A percentile compares a stretch with the other conserved stretches of the same genome.
These are phyloP conservation scores for Tenebrosternarchus preto DNA, from an alignment of 2,113 vertebrate genomes.

Conservation along the genomic window DNA sequence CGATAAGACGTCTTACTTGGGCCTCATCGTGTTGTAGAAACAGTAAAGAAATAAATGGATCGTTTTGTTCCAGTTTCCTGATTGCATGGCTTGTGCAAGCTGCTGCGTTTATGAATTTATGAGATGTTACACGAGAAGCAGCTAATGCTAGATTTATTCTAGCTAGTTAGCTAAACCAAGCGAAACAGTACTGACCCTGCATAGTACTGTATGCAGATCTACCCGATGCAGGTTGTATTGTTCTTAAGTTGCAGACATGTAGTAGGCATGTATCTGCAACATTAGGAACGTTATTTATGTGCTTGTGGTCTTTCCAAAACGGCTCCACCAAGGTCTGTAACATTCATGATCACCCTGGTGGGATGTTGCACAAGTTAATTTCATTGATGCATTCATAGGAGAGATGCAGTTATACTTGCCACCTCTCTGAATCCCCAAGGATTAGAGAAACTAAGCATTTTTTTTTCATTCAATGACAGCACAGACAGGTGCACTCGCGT, in stretches of 20 bases:
- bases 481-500: too few relatives aligned
- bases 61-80: background rate
- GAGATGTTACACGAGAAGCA: background rate
- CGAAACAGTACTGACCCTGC: background rate
- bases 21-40: too few relatives aligned
- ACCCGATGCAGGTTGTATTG: background rate
- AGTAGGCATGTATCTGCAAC: background rate
- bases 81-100: background rate
- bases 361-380: too few relatives aligned
- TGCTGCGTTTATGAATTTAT: background rate
- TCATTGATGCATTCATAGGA: too few relatives aligned
- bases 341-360: background rate
- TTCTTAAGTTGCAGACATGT: background rate
- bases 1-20: too few relatives aligned
- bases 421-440: too few relatives aligned
- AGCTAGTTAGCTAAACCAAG: background rate
- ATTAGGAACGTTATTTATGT: background rate
- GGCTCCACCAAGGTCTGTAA: background rate
- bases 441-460: too few relatives aligned
- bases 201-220: background rate
- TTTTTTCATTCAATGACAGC: too few relatives aligned
- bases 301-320: background rate
- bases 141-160: background rate
- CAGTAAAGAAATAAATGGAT: background rate
- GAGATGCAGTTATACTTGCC: too few relatives aligned